These are phyloP conservation scores for Poecilia velifera DNA, from an alignment of 2,797 vertebrate genomes.

Conservation along the genomic window DNA sequence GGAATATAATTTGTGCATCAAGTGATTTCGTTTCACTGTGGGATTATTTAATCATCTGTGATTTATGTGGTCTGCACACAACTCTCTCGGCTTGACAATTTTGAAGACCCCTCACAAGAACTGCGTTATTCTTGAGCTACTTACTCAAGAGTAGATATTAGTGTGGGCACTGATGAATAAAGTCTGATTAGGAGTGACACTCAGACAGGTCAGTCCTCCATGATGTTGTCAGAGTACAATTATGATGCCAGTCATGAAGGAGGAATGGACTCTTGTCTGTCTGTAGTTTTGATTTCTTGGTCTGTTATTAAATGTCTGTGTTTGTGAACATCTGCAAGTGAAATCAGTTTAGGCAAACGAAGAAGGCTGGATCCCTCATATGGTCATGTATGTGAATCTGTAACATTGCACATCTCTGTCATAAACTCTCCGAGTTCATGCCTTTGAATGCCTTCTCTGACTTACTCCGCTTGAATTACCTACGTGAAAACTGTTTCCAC, in stretches of 20 bases:
- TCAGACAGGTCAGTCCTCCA: constrained; percentile 20
- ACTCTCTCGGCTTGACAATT: not conserved
- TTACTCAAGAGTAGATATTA: constrained; percentile 3
- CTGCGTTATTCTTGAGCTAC: constrained; percentile 1
- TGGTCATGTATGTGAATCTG: not conserved
- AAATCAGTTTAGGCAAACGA: constrained; percentile 6
- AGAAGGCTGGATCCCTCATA: not conserved
- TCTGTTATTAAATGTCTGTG: not conserved
- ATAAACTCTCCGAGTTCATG: constrained; percentile 6
- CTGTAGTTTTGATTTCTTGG: not conserved
- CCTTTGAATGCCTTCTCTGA: constrained; percentile 3
- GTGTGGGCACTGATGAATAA: constrained; percentile 6
- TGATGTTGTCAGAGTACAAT: constrained; percentile 20
- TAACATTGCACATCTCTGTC: not conserved
- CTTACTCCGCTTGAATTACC: not conserved
- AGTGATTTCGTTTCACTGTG: constrained; percentile 6
- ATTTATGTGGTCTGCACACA: not conserved
- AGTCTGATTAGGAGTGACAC: constrained; percentile 11
- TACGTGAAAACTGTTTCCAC: not conserved
- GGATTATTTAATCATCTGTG: not conserved
- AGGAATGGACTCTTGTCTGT: constrained; percentile 13
- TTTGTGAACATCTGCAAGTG: constrained; percentile 7
- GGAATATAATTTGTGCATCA: not conserved
- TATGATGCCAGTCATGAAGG: constrained; percentile 11
- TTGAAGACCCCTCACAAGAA: not conserved